phyloP scores from a whole-genome alignment of 2,113 vertebrate species.

The Poeciliopsis turrubarensis region DNA sequence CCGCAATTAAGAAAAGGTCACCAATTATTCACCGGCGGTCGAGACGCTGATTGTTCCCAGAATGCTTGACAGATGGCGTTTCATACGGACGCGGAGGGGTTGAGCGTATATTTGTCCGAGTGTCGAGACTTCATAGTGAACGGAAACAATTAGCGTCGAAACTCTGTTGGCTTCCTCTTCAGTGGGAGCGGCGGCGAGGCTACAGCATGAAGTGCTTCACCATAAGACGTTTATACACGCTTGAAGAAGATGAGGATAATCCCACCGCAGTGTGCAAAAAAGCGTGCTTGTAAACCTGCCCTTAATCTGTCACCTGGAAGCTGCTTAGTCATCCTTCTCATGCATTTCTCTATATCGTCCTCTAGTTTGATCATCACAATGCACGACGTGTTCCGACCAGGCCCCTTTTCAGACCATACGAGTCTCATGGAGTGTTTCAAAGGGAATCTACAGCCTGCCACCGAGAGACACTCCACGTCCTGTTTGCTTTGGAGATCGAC shows the following conservation, averaged over 20 bases:
- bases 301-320: conserved; percentile 58
- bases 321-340: conserved; percentile 13
- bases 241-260: conserved; percentile 48
- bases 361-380: conserved; percentile 51
- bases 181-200: not conserved
- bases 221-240: conserved; percentile 5
- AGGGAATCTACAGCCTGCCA: conserved; percentile 30
- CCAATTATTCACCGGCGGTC: conserved; percentile 28
- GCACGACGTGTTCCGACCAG: conserved; percentile 37
- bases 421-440: conserved; percentile 28
- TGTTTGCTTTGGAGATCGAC: conserved; percentile 4
- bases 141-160: conserved; percentile 22
- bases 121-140: conserved; percentile 25
- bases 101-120: conserved; percentile 3
- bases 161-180: not conserved
- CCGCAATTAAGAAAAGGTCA: conserved; percentile 29
- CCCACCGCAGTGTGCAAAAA: conserved; percentile 35
- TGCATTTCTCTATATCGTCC: conserved; percentile 36
- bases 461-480: not conserved
- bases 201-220: conserved; percentile 42
- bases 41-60: conserved; percentile 29
- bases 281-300: conserved; percentile 49
- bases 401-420: conserved; percentile 12
- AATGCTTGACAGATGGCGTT: not conserved
- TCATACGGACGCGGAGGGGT: conserved; percentile 8